Evolutionary conservation across 2,113 vertebrate species (phyloP).

Genomic region (Microtus ochrogaster): DNA sequence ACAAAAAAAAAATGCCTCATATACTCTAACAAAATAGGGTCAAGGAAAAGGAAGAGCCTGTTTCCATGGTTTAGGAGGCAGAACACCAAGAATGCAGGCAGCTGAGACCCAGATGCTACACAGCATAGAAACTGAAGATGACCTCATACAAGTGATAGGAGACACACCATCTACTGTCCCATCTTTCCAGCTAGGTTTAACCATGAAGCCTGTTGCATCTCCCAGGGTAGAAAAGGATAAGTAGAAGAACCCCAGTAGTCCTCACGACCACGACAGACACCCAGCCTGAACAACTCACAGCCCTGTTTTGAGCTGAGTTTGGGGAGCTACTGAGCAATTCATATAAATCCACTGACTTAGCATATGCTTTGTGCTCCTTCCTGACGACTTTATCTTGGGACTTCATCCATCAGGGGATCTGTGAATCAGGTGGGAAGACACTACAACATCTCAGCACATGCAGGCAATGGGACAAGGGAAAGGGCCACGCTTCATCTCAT

Average conservation of each 20-base stretch:
- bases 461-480: background rate
- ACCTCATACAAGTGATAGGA: background rate
- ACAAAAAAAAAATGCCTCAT: background rate
- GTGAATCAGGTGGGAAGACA: too few species aligned
- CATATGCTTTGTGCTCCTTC: background rate
- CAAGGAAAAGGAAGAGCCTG: background rate
- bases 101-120: too few species aligned
- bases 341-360: background rate
- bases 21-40: background rate
- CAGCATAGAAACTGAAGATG: background rate
- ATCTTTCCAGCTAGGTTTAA: background rate
- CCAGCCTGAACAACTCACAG: background rate
- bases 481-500: background rate
- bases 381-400: background rate
- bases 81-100: background rate
- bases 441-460: background rate
- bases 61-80: background rate
- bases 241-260: background rate
- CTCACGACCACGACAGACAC: background rate
- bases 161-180: background rate
- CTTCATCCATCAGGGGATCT: too few species aligned
- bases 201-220: too few species aligned
- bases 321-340: background rate
- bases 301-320: background rate
- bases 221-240: background rate